These are phyloP conservation scores for Oenanthe melanoleuca DNA, from an alignment of 2,113 vertebrate species.

Conservation along the genomic window DNA sequence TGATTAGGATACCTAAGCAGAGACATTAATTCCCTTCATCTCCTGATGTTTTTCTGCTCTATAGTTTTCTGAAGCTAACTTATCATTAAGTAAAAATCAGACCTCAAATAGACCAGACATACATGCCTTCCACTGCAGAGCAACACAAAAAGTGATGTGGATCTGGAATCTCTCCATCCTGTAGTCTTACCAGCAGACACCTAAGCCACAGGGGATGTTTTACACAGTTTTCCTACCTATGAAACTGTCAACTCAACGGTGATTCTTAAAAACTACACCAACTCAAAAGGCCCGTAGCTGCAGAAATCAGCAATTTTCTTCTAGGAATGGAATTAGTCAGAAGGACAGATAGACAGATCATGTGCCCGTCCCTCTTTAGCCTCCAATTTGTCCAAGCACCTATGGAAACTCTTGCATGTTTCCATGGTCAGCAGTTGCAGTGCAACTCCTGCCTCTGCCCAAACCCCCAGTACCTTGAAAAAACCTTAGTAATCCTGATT, in stretches of 20 bases:
- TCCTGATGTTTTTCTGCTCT: not conserved
- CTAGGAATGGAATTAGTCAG: not conserved
- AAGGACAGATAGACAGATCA: not conserved
- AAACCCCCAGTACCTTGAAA: not conserved
- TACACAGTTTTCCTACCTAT: not conserved
- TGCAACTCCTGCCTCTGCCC: not conserved
- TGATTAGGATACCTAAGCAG: not conserved
- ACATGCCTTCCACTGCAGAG: not conserved
- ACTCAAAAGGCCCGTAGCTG: not conserved
- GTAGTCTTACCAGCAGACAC: not conserved
- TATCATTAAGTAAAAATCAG: not conserved
- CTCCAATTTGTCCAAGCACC: not conserved
- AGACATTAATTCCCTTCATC: not conserved
- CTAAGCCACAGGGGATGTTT: not conserved
- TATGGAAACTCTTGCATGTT: not conserved
- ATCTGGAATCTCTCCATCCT: rapidly evolving
- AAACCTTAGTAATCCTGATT: not conserved
- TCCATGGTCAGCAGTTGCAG: not conserved
- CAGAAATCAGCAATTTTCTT: not conserved
- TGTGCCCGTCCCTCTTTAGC: not conserved
- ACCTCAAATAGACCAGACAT: not conserved
- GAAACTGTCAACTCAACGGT: not conserved
- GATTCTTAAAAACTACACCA: not conserved
- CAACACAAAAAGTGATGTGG: not conserved
- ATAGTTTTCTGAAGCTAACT: not conserved